phyloP scores from a whole-genome alignment of 2,113 vertebrate species.

The Dipodomys stephensi region DNA sequence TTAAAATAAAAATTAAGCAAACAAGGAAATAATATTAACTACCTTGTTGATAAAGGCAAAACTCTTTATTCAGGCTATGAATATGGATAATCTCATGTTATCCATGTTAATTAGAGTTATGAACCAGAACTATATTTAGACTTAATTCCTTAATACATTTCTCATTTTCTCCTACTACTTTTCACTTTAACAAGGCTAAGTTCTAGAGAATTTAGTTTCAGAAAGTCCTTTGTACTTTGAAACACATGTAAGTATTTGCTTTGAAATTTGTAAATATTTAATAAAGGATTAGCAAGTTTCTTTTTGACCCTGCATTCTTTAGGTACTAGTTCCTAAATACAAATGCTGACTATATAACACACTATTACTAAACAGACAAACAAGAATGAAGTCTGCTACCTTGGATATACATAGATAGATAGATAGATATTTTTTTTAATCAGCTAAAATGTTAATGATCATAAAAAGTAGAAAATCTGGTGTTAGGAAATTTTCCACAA shows the following conservation, averaged over 20 bases:
- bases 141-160: slow-evolving; percentile 1
- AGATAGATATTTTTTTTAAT: neutral
- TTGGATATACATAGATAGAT: neutral
- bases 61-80: neutral
- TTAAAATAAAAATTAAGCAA: no score
- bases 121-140: neutral
- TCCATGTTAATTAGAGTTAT: neutral
- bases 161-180: slow-evolving; percentile 12
- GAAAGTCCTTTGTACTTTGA: neutral
- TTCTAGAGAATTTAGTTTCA: neutral
- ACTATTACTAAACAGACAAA: neutral
- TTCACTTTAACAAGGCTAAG: neutral
- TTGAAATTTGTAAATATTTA: slow-evolving; percentile 10
- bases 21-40: neutral
- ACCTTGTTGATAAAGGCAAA: neutral
- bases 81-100: neutral
- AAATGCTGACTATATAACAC: neutral
- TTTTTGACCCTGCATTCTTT: neutral
- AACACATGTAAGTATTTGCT: slow-evolving; percentile 22
- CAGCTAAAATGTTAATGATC: neutral
- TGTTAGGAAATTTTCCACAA: neutral
- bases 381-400: neutral
- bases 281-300: neutral
- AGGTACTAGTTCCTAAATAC: neutral
- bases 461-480: neutral